phyloP scores from a whole-genome alignment of 2,797 vertebrate genomes.

The Paramormyrops hopkinsi region DNA sequence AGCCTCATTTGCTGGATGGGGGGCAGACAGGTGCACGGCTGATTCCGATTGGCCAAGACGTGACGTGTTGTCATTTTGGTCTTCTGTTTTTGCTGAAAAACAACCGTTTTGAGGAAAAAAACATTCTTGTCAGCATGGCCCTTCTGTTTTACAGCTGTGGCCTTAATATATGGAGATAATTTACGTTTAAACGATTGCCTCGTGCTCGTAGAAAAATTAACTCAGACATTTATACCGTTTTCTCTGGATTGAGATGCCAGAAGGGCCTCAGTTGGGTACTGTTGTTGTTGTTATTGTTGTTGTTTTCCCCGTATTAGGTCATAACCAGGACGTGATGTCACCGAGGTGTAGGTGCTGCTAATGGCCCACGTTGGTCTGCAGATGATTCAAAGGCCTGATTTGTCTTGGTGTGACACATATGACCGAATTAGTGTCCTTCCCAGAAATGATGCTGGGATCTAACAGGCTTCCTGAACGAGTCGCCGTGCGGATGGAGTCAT shows the following conservation, averaged over 20 bases:
- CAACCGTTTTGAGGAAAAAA: background rate
- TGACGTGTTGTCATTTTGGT: slow-evolving; percentile 45
- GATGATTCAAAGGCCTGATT: background rate
- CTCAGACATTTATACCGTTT: background rate
- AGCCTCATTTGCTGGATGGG: slow-evolving; percentile 53
- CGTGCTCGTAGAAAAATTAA: background rate
- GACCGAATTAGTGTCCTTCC: background rate
- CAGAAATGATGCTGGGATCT: background rate
- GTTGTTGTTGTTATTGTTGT: background rate
- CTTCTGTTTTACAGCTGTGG: background rate
- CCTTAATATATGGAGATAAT: background rate
- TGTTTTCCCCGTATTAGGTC: background rate
- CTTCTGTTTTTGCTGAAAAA: slow-evolving; percentile 48
- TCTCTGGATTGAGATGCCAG: background rate
- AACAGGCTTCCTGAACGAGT: background rate
- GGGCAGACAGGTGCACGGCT: slow-evolving; percentile 63
- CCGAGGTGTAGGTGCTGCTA: background rate
- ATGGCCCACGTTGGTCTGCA: background rate
- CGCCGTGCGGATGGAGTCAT: background rate
- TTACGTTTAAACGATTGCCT: background rate
- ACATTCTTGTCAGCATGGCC: background rate
- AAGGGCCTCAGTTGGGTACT: background rate
- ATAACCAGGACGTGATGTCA: background rate
- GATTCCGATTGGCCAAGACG: slow-evolving; percentile 50
- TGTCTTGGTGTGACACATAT: background rate